Evolutionary conservation across 2,113 vertebrate genomes (phyloP).

Genomic region (Sinocyclocheilus anshuiensis): DNA sequence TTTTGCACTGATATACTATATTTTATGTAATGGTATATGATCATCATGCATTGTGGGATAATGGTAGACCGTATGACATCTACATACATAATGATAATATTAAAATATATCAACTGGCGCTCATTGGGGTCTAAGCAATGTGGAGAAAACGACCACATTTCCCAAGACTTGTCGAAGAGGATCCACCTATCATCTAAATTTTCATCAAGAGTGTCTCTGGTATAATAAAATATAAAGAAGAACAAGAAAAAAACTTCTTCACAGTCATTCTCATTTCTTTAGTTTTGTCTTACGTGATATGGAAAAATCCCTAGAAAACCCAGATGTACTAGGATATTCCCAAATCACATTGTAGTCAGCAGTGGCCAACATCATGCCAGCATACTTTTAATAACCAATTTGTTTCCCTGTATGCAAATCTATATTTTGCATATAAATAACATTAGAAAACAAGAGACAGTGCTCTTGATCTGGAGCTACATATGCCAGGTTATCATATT

Average conservation of each 20-base stretch:
- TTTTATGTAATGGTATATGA: not conserved
- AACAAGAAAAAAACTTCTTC: not conserved
- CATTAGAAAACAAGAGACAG: not conserved
- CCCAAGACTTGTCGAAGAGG: not conserved
- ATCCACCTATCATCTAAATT: not conserved
- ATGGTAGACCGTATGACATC: not conserved
- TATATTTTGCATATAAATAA: not conserved
- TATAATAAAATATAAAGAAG: not conserved
- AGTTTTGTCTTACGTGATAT: not conserved
- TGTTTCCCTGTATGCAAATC: not conserved
- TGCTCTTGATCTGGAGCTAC: not conserved
- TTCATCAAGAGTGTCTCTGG: not conserved
- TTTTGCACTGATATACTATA: not conserved
- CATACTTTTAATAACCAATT: not conserved
- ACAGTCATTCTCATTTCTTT: not conserved
- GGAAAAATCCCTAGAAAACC: not conserved
- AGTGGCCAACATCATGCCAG: not conserved
- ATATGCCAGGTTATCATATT: not conserved
- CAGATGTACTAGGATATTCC: not conserved
- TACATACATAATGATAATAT: not conserved
- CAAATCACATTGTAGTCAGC: not conserved
- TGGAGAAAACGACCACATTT: not conserved
- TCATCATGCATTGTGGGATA: not conserved
- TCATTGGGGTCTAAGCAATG: not conserved
- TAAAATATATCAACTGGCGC: not conserved